These are phyloP conservation scores for Mycogona germanica DNA, from an alignment of 2,888 invertebrate genomes.

Conservation along the genomic window DNA sequence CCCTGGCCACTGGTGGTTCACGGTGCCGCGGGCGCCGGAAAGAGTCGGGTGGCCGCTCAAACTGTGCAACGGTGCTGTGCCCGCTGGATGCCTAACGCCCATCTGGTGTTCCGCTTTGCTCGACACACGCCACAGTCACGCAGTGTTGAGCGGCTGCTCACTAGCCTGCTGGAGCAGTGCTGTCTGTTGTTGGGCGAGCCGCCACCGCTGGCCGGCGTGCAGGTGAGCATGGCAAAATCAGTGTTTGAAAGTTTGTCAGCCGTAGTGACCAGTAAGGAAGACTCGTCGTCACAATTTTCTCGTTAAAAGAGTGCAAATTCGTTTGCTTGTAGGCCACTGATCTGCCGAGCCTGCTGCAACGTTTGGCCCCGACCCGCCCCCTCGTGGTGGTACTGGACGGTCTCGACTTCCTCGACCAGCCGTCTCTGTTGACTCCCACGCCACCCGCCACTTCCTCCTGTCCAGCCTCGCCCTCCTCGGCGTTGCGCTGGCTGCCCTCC, in stretches of 20 bases:
- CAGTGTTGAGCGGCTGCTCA: constrained; percentile 44
- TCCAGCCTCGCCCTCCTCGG: constrained; percentile 36
- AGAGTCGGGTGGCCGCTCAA: constrained; percentile 63
- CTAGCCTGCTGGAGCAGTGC: constrained; percentile 41
- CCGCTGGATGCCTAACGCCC: constrained; percentile 30
- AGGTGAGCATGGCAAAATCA: constrained; percentile 17
- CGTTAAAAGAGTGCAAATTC: neutral
- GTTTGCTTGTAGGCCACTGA: constrained; percentile 35
- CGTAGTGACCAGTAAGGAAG: no score
- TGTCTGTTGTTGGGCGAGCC: constrained; percentile 46
- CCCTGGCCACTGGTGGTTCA: constrained; percentile 54
- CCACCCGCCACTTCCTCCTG: neutral
- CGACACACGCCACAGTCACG: constrained; percentile 46
- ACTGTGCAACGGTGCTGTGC: constrained; percentile 56
- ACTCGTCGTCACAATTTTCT: neutral
- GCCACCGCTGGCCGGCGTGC: constrained; percentile 9
- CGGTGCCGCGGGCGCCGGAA: constrained; percentile 70
- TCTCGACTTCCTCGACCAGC: constrained; percentile 45
- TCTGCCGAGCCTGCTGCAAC: constrained; percentile 41
- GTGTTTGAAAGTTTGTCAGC: neutral
- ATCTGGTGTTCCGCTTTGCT: constrained; percentile 44
- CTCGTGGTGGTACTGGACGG: constrained; percentile 64
- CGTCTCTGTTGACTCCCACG: neutral
- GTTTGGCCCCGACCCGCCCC: constrained; percentile 38
- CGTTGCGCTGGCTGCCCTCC: constrained; percentile 59